These are phyloP conservation scores for Odontamblyopus rebecca DNA, from an alignment of 2,797 vertebrate species.

Conservation along the genomic window DNA sequence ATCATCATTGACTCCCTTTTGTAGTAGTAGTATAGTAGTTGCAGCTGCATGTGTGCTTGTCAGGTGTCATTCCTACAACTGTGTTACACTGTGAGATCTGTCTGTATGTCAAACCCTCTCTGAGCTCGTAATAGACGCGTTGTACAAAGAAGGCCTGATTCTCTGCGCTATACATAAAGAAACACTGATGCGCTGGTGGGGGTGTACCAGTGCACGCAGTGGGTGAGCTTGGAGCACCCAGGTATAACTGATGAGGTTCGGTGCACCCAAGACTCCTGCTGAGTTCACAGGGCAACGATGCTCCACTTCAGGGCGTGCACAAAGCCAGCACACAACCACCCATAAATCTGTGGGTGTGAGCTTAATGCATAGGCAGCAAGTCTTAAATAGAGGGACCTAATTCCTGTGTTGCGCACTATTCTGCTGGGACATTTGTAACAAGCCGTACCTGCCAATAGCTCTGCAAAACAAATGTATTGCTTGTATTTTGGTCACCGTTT, in stretches of 20 bases:
- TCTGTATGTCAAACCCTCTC: constrained; percentile 21
- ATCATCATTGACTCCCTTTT: too few species aligned
- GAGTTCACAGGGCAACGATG: constrained; percentile 55
- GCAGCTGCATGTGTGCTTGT: constrained; percentile 8
- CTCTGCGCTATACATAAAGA: constrained; percentile 1
- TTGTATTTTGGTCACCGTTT: constrained; percentile 48
- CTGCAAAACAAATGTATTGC: constrained; percentile 47
- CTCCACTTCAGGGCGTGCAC: constrained; percentile 50
- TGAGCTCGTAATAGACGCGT: constrained; percentile 26
- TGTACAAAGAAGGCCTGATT: constrained; percentile 44
- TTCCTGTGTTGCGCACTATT: constrained; percentile 56
- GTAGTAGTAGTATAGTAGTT: background rate
- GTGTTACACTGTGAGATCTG: constrained; percentile 22
- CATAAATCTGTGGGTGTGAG: constrained; percentile 60
- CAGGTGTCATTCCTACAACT: constrained; percentile 16
- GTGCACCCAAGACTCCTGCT: constrained; percentile 52
- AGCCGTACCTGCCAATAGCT: constrained; percentile 50
- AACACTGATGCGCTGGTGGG: constrained; percentile 51
- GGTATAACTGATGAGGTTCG: constrained; percentile 65
- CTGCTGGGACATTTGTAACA: constrained; percentile 57
- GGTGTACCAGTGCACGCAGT: constrained; percentile 36
- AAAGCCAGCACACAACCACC: constrained; percentile 37
- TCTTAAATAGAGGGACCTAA: constrained; percentile 66
- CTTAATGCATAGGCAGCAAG: constrained; percentile 53
- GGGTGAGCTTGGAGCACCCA: constrained; percentile 47